These are phyloP conservation scores for Rhingia campestris DNA, from an alignment of 2,888 invertebrate genomes.

Conservation along the genomic window DNA sequence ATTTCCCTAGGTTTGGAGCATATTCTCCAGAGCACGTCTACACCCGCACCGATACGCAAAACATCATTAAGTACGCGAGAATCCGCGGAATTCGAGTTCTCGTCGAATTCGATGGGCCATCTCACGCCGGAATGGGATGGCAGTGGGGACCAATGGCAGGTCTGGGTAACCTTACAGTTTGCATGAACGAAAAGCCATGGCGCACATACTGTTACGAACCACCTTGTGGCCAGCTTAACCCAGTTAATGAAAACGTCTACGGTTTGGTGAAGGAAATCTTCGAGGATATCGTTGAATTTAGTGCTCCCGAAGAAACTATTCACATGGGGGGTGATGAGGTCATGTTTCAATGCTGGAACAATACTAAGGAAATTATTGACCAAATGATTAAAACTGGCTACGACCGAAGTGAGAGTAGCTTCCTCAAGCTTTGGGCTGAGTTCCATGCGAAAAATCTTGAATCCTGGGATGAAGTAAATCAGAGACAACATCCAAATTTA, in stretches of 20 bases:
- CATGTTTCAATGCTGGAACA: slow-evolving; percentile 88
- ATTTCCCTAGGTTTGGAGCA: slow-evolving; percentile 86
- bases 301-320: slow-evolving; percentile 86
- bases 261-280: slow-evolving; percentile 88
- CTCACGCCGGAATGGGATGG: slow-evolving; percentile 93
- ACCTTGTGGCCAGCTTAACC: slow-evolving; percentile 93
- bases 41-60: slow-evolving; percentile 85
- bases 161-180: slow-evolving; percentile 87
- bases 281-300: slow-evolving; percentile 85
- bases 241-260: slow-evolving; percentile 88
- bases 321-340: slow-evolving; percentile 95
- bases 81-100: slow-evolving; percentile 92
- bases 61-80: slow-evolving; percentile 90
- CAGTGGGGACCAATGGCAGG: slow-evolving; percentile 87
- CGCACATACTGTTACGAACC: slow-evolving; percentile 89
- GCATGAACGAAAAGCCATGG: slow-evolving; percentile 88
- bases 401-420: slow-evolving; percentile 85
- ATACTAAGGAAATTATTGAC: slow-evolving; percentile 86
- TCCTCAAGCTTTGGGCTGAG: slow-evolving; percentile 88
- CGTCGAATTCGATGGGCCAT: slow-evolving; percentile 94
- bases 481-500: slow-evolving; percentile 77
- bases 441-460: slow-evolving; percentile 86
- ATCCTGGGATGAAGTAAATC: slow-evolving; percentile 84
- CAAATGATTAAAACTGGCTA: slow-evolving; percentile 86
- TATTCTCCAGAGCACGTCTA: slow-evolving; percentile 89